These are phyloP conservation scores for Tortricodes alternella DNA, from an alignment of 2,888 invertebrate genomes.

Conservation along the genomic window DNA sequence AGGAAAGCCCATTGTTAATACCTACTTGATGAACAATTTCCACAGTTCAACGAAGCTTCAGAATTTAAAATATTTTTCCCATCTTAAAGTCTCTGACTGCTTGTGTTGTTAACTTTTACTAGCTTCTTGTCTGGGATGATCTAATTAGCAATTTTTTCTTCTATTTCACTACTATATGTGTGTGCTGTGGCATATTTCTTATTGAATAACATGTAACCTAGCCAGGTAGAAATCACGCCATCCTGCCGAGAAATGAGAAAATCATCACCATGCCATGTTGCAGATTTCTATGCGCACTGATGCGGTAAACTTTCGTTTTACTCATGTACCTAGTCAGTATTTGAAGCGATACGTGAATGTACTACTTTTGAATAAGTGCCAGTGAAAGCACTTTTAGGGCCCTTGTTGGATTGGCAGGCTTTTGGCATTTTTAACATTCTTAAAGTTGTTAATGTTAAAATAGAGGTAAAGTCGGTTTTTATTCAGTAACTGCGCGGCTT, in stretches of 20 bases:
- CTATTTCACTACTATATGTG: too few relatives aligned
- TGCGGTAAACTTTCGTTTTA: slow-evolving; percentile 64
- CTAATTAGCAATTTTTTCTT: too few relatives aligned
- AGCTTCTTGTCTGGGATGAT: too few relatives aligned
- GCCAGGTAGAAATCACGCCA: slow-evolving; percentile 21
- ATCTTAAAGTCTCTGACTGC: too few relatives aligned
- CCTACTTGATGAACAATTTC: neutral
- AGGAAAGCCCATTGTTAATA: too few relatives aligned
- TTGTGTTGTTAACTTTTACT: too few relatives aligned
- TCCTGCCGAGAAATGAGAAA: slow-evolving; percentile 26
- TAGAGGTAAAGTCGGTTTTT: too few relatives aligned
- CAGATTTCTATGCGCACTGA: slow-evolving; percentile 59
- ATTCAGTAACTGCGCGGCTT: too few relatives aligned
- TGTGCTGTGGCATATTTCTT: too few relatives aligned
- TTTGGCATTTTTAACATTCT: too few relatives aligned
- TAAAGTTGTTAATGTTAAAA: too few relatives aligned
- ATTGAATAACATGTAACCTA: neutral
- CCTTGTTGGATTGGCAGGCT: slow-evolving; percentile 2
- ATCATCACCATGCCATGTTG: slow-evolving; percentile 40
- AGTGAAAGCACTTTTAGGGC: slow-evolving; percentile 22
- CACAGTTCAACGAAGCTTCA: neutral
- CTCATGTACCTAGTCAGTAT: slow-evolving; percentile 46
- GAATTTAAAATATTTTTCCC: too few relatives aligned
- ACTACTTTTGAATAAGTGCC: slow-evolving; percentile 10
- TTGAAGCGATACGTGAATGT: slow-evolving; percentile 39